phyloP scores from a whole-genome alignment of 2,113 vertebrate genomes.

The Hemiscyllium ocellatum region DNA sequence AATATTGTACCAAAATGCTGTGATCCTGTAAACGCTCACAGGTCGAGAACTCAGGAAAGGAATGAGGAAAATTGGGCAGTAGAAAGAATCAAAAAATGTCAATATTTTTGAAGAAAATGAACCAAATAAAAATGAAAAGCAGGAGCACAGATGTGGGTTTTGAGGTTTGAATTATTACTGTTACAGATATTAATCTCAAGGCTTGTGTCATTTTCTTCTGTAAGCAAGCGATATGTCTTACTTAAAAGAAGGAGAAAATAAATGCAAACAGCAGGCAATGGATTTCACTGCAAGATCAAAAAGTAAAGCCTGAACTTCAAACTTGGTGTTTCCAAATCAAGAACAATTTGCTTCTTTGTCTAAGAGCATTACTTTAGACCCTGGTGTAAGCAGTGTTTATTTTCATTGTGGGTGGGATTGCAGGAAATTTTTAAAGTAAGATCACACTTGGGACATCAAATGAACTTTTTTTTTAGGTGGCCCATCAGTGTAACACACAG shows the following conservation, averaged over 20 bases:
- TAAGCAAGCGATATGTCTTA: background rate
- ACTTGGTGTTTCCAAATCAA: background rate
- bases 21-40: background rate
- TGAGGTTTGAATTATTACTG: slow-evolving; percentile 16
- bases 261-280: slow-evolving; percentile 17
- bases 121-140: background rate
- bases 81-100: background rate
- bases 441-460: slow-evolving; percentile 5
- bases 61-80: background rate
- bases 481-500: background rate
- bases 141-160: background rate
- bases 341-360: slow-evolving; percentile 8
- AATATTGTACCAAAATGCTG: background rate
- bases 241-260: background rate
- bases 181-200: background rate
- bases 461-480: slow-evolving; percentile 1
- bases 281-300: background rate
- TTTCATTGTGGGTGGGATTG: slow-evolving; percentile 17
- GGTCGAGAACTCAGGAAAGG: background rate
- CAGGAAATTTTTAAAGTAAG: background rate
- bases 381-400: slow-evolving; percentile 10
- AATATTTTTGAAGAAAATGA: background rate
- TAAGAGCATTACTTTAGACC: background rate
- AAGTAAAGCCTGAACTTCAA: background rate
- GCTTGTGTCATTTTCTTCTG: background rate